Evolutionary conservation across 2,888 invertebrate species (phyloP), one percentile per base, ranked within the genome.

Genomic region (Drosophila atripex): DNA sequence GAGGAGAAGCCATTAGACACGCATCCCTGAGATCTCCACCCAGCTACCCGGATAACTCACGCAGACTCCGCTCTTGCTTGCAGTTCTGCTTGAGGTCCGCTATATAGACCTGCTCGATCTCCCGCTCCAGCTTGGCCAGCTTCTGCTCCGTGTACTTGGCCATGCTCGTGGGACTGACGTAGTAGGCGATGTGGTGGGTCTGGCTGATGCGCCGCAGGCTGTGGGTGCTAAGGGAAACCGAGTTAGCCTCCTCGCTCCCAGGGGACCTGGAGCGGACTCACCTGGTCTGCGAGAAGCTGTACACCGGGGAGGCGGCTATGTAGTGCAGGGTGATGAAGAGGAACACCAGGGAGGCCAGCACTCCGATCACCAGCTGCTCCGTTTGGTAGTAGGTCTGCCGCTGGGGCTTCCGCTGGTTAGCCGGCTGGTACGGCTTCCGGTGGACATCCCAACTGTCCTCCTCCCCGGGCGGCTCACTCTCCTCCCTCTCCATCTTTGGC

Each of bases 121-220:
- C 78, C 21, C 45, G 30, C 41, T 86, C 85, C 63, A 85, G 25
- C 30, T 55, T 66, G 16, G 49, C n/a, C 45, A 73, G 38, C 43
- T 80, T 51, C 52, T 69, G 21, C 0, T 70, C 16, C 7, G 78
- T 60, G 32, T 66, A 57, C 18, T 69, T 58, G 1, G 11, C 55
- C 7, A 80, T 77, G 72, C 99, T 99, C 91, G 97, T 97, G 64
- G 97, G 96, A 91, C 98, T 98, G 58, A 99, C 99, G 91, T 95
- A 99, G 91, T 99, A 99, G 1, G 97, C 95, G 43, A 99, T 95
- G 90, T 95, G 94, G 64, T 98, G 92, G 83, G 96, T 95, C 80
- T 94, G 93, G 0, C 96, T 97, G 85, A 94, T 93, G 80, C 95
- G 92, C 14, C 93, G 93, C 76, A 96, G 93, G 7, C 56, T 83